These are phyloP conservation scores for Anabas testudineus DNA, from an alignment of 2,797 vertebrate species.

Conservation along the genomic window DNA sequence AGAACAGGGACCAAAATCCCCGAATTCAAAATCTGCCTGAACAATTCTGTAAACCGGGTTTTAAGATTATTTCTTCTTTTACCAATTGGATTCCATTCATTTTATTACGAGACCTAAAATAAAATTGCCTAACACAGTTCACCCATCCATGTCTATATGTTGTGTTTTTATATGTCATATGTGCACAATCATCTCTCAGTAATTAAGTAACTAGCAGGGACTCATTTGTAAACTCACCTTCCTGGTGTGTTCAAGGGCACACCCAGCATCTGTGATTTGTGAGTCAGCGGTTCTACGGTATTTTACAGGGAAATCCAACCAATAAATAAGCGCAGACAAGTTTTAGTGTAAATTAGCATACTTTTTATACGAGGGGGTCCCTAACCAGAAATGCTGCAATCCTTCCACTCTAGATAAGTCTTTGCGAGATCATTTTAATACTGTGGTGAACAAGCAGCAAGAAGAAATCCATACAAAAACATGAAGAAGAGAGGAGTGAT, in stretches of 20 bases:
- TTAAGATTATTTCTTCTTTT: background rate
- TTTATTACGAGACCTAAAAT: background rate
- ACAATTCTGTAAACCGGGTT: slow-evolving; percentile 1
- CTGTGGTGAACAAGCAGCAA: background rate
- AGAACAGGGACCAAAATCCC: slow-evolving; percentile 22
- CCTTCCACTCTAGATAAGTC: background rate
- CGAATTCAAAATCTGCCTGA: slow-evolving; percentile 14
- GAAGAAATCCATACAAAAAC: background rate
- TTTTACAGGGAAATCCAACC: slow-evolving; percentile 16
- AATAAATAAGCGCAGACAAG: slow-evolving; percentile 5
- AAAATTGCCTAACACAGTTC: background rate
- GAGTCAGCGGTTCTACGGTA: slow-evolving; percentile 20
- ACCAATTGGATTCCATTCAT: too few species aligned
- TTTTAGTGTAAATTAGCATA: background rate
- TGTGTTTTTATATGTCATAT: slow-evolving; percentile 15
- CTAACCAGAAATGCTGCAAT: background rate
- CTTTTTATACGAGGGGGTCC: background rate
- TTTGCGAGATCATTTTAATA: slow-evolving; percentile 4
- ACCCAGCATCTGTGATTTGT: slow-evolving; percentile 31
- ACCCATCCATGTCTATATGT: slow-evolving; percentile 29
- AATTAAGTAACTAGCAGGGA: slow-evolving; percentile 14
- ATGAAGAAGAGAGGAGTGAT: slow-evolving; percentile 27
- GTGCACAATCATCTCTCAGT: slow-evolving; percentile 12
- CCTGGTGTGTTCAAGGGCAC: slow-evolving; percentile 38
- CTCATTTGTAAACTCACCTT: slow-evolving; percentile 28